These are phyloP conservation scores for Sebastes oblongus DNA, from an alignment of 2,797 vertebrate species.

Conservation along the genomic window DNA sequence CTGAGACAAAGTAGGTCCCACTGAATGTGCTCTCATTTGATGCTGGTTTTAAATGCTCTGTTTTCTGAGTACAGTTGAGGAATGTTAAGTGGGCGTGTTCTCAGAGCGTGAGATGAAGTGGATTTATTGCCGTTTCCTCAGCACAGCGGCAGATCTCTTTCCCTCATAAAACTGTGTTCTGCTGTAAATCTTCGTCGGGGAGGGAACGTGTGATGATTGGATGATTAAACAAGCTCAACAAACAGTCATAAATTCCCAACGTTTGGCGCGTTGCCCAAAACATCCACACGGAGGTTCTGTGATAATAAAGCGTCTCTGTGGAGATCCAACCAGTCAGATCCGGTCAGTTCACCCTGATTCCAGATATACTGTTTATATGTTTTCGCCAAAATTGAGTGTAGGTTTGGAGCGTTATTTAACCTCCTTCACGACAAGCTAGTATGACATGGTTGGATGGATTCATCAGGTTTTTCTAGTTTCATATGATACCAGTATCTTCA, in stretches of 20 bases:
- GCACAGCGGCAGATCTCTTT: not conserved
- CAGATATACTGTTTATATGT: too few relatives aligned
- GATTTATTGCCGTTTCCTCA: not conserved
- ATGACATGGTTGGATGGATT: too few relatives aligned
- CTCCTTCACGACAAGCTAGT: too few relatives aligned
- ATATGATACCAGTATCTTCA: too few relatives aligned
- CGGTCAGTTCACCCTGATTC: too few relatives aligned
- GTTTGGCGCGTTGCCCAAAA: not conserved
- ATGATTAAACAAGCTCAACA: constrained; percentile 15
- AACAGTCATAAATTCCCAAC: constrained; percentile 1
- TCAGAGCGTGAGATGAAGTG: not conserved
- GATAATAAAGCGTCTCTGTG: not conserved
- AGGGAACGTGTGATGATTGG: not conserved
- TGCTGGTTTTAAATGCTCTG: not conserved
- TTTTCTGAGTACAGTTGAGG: not conserved
- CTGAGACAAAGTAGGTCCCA: constrained; percentile 45
- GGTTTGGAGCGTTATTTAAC: too few relatives aligned
- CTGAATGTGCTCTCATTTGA: not conserved
- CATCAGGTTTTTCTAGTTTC: too few relatives aligned
- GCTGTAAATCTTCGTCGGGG: constrained; percentile 3
- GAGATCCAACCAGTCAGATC: not conserved
- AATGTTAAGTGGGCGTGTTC: not conserved
- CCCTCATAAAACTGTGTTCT: not conserved
- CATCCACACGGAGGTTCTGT: not conserved
- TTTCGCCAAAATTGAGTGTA: too few relatives aligned